Base-by-base conservation (phyloP, 2,888 invertebrate species). In the Notodromas monacha region DNA sequence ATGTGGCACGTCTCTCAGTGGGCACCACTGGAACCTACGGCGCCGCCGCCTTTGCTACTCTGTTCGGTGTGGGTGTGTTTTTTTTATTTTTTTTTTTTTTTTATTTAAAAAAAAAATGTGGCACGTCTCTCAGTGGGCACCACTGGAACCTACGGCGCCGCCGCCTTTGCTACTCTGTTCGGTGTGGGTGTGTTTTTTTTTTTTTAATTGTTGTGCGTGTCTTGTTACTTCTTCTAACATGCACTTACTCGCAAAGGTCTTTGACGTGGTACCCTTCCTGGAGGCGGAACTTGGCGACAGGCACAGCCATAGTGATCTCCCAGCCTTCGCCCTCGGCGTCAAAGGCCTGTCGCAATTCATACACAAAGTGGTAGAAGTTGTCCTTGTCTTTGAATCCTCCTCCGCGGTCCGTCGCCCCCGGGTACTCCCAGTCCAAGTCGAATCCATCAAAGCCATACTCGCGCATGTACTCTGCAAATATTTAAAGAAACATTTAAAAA, bases 201-300 rank as follows among this genome's bases (percentile, higher is more conserved):
- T n/a, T n/a, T n/a, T n/a, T n/a, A 12, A n/a, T n/a, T n/a, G n/a
- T n/a, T n/a, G n/a, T n/a, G n/a, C n/a, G n/a, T n/a, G n/a, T n/a
- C n/a, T n/a, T n/a, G n/a, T n/a, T n/a, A n/a, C n/a, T n/a, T n/a
- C n/a, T n/a, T n/a, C n/a, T n/a, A n/a, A n/a, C n/a, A n/a, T 28
- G 28, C n/a, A n/a, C 65, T 60, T 50, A 76, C 74, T 66, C 60
- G 61, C 76, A 76, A 30, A 79, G 52, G 45, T 77, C 76, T 10
- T 73, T 72, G 4, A 79, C 77, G 45, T 77, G 73, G 43, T 79
- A 79, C 1, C 77, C 79, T 48, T 77, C 77, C 47, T 73, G 67
- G 21, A 79, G 54, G 15, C 76, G 55, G 47, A 76, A 77, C 46
- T 68, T 72, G 3, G 76, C 74, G 27, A 79, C 57, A 0, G 77